Evolutionary conservation across 2,888 invertebrate species (phyloP).

Genomic region (Zygogramma bicolorata): DNA sequence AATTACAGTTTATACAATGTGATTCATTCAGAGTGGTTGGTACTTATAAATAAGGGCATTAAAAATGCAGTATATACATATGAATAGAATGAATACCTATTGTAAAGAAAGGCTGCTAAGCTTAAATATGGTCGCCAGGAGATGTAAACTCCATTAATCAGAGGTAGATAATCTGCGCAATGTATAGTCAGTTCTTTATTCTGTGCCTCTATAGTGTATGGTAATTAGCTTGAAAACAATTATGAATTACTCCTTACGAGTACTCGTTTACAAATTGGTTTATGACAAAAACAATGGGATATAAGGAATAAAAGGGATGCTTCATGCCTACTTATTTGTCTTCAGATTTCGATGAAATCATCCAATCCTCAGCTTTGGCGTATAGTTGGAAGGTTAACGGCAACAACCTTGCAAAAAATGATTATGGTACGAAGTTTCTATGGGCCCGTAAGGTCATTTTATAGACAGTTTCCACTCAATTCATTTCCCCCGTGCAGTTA

Average conservation of each 20-base stretch:
- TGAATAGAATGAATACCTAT: conserved; percentile 1
- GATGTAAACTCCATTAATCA: not conserved
- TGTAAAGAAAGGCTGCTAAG: not conserved
- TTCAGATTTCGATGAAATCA: no score
- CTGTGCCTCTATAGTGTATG: not conserved
- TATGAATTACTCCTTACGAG: not conserved
- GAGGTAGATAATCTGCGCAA: not conserved
- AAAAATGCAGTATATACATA: conserved; percentile 1
- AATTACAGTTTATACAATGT: conserved; percentile 4
- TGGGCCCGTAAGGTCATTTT: no score
- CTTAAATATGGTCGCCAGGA: not conserved
- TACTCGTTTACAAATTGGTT: not conserved
- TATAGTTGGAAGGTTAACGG: no score
- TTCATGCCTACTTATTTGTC: no score
- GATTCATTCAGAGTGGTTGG: not conserved
- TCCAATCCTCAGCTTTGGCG: no score
- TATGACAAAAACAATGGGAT: not conserved
- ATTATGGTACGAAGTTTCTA: no score
- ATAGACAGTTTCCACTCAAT: no score
- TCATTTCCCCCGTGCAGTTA: no score
- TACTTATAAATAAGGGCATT: conserved; percentile 5
- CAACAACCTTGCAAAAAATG: no score
- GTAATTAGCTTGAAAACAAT: not conserved
- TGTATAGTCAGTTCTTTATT: not conserved
- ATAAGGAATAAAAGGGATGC: not conserved